Evolutionary conservation across 2,797 vertebrate genomes (phyloP), one percentile per base, ranked within the genome.

Genomic region (Coregonus suidteri): DNA sequence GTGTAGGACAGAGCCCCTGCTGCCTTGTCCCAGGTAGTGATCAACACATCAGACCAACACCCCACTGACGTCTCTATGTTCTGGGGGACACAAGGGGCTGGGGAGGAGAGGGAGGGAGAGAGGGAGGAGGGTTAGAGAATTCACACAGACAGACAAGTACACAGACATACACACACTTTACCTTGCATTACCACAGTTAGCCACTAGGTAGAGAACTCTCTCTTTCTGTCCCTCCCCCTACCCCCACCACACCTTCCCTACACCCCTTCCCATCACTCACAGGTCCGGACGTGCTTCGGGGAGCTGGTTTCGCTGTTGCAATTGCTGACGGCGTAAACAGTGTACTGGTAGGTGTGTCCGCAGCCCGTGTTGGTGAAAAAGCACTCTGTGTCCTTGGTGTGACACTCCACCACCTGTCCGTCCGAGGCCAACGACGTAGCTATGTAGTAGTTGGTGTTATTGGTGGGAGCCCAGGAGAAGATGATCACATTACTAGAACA

Each of bases 401-500:
- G 69, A 72, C 95, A 96, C 67, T 89, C 71, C 0, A 56, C 84
- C 14, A 0, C 52, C 7, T 3, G 1, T 3, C 89, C 91, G 0
- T 69, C 75, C 1, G 74, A 77, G 77, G 92, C 91, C 65, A 77
- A 35, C 4, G 92, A 87, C 0, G 4, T 86, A 0, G 93, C 94
- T 16, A 88, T 86, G 7, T 96, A 96, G 84, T 84, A 92, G 0
- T 47, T 0, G 4, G 94, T 93, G 81, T 92, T 91, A 84, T 88
- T 79, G 74, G 92, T 93, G 59, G 81, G 56, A 31, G 85, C 31
- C 95, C 95, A 96, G 70, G 66, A 86, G 14, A 93, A 91, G 18
- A 78, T 5, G 5, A 95, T 86, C 6, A 80, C 88, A 11, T 94
- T 94, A 81, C 90, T 92, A 68, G 85, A 83, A 79, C 95, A 96